Evolutionary conservation across 2,797 vertebrate species (phyloP).

Genomic region (Anguilla obscura): DNA sequence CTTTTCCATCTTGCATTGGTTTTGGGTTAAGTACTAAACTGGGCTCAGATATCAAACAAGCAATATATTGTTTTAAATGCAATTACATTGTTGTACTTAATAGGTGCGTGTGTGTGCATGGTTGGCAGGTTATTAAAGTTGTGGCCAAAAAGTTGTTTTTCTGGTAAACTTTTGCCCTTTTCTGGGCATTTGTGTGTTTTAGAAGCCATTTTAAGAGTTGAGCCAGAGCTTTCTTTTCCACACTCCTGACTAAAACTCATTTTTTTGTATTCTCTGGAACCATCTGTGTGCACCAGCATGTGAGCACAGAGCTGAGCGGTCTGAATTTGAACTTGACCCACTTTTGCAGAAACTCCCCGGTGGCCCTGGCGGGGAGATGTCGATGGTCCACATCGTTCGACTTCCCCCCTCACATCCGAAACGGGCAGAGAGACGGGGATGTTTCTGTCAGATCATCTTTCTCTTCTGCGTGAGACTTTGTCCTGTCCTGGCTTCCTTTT

Average conservation of each 20-base stretch:
- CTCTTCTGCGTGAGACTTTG: background rate
- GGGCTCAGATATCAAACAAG: background rate
- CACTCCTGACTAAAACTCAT: background rate
- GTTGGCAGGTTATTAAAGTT: background rate
- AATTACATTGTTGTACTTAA: background rate
- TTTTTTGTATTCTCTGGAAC: background rate
- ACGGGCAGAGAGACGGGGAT: background rate
- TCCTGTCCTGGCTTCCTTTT: background rate
- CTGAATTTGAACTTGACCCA: conserved; percentile 1
- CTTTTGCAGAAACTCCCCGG: background rate
- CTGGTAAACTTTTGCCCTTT: background rate
- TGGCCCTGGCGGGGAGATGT: background rate
- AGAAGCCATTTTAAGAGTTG: background rate
- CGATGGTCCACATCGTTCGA: background rate
- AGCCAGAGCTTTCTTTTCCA: background rate
- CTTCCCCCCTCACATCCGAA: background rate
- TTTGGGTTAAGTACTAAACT: background rate
- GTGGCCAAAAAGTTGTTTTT: background rate
- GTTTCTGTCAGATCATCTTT: background rate
- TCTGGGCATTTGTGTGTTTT: background rate
- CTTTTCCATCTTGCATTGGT: background rate
- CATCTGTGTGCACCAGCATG: background rate
- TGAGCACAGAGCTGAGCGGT: background rate
- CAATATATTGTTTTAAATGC: background rate
- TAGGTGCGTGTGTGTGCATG: background rate